phyloP scores from a whole-genome alignment of 1,140 invertebrate genomes.

The Thaumatotibia leucotreta region DNA sequence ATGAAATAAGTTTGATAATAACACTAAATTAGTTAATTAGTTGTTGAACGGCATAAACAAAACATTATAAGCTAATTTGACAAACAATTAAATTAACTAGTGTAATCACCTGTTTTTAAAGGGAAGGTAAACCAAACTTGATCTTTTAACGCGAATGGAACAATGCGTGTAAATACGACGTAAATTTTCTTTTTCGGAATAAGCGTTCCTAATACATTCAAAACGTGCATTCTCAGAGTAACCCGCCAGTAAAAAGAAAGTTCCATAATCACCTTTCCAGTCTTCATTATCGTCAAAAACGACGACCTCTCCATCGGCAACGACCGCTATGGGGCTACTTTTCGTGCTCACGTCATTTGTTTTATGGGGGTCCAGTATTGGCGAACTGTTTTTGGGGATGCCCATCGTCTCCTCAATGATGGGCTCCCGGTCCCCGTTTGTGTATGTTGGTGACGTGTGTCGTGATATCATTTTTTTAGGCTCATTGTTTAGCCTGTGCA shows the following conservation, averaged over 20 bases:
- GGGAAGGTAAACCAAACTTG: too few species aligned
- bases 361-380: conserved; percentile 72
- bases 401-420: conserved; percentile 52
- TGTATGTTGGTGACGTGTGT: conserved; percentile 75
- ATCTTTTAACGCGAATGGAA: too few species aligned
- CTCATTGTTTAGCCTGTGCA: conserved; percentile 66
- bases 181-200: neutral
- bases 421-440: conserved; percentile 57
- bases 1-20: neutral
- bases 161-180: too few species aligned
- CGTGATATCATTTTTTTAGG: conserved; percentile 74
- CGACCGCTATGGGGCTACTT: conserved; percentile 75
- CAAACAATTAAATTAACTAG: too few species aligned
- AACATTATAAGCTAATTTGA: neutral
- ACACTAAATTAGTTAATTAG: neutral
- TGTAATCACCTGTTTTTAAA: too few species aligned
- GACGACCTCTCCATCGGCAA: conserved; percentile 85
- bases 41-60: neutral
- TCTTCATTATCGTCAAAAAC: conserved; percentile 89
- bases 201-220: neutral
- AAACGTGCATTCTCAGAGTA: neutral
- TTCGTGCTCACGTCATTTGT: conserved; percentile 62
- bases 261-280: conserved; percentile 76
- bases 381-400: conserved; percentile 72
- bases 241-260: neutral